Percentiles rank a stretch among this genome's conserved stretches.
Evolutionary conservation across 1,140 invertebrate species (phyloP).

Genomic region (Cryptotermes secundus): DNA sequence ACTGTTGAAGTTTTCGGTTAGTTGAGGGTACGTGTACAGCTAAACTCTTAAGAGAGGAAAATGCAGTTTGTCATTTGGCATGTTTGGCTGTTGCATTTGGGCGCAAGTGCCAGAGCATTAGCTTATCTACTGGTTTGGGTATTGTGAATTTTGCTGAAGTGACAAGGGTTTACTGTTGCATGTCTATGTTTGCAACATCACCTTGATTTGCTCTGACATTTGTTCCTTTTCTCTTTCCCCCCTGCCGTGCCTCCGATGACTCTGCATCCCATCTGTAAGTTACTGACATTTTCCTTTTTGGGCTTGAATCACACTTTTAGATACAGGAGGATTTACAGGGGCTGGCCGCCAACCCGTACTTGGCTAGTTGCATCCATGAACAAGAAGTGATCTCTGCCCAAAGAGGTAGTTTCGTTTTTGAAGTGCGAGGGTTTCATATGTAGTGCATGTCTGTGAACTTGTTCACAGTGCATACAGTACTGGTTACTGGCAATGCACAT

Average conservation of each 20-base stretch:
- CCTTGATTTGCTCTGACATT: background rate
- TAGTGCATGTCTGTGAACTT: background rate
- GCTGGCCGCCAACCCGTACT: background rate
- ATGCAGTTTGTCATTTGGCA: too few species aligned
- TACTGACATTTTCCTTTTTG: background rate
- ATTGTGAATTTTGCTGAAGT: too few species aligned
- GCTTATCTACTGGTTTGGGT: too few species aligned
- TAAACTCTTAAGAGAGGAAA: too few species aligned
- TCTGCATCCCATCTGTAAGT: conserved; percentile 2
- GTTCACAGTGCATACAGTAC: background rate
- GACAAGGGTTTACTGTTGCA: too few species aligned
- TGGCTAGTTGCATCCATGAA: background rate
- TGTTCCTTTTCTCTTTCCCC: conserved; percentile 1
- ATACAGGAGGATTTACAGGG: conserved; percentile 11
- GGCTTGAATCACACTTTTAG: background rate
- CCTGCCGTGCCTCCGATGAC: background rate
- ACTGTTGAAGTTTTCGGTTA: too few species aligned
- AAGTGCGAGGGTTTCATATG: background rate
- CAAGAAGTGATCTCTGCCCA: background rate
- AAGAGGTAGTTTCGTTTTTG: background rate
- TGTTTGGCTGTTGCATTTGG: too few species aligned
- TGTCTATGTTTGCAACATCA: too few species aligned
- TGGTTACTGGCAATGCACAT: too few species aligned
- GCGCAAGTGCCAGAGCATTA: too few species aligned
- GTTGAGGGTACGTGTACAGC: too few species aligned